Base-by-base conservation (phyloP, 2,888 invertebrate species). In the Leptopilina myrica region DNA sequence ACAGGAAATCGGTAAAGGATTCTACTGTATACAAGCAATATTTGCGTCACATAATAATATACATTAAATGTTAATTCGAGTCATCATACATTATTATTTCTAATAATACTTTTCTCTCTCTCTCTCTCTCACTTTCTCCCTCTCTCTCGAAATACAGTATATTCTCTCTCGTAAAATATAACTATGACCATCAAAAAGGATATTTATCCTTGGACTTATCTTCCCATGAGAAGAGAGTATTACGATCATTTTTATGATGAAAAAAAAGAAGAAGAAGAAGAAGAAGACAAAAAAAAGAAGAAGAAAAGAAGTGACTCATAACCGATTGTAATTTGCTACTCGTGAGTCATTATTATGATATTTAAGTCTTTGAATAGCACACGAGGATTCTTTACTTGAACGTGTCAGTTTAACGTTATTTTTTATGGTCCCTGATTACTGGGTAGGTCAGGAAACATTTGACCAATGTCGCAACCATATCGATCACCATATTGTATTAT, bases 401-500 rank as follows among this genome's bases (percentile, higher is more conserved):
- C 86, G 87, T 88, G 86, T 87, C 88, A 84, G 86, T 86, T 88
- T 88, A 88, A 87, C 86, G 86, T 86, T 87, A 87, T 87, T 89
- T 33, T 88, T 88, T 89, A 88, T 88, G 86, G 86, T 85, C 87
- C 83, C 82, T 89, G 89, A 89, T 89, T 89, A 87, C 88, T 84
- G 87, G 88, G 88, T 88, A 87, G 86, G 86, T 73, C 56, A 73
- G 53, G 73, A 73, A 73, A 62, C 62, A 62, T 62, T 46, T 56
- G 73, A 73, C 69, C 69, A 53, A 56, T 73, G 40, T 40, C 53
- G 15, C 15, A 73, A 33, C 15, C n/a, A 33, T 40, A 73, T 56
- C 33, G 73, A 73, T 73, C 56, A 6, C 14, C 33, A 15, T n/a
- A 69, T 33, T 5, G 15, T 11, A 67, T 15, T 15, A 49, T 46